Evolutionary conservation across 2,888 invertebrate genomes (phyloP), one percentile per base, ranked within the genome.

Genomic region (Chrysodeixis includens): DNA sequence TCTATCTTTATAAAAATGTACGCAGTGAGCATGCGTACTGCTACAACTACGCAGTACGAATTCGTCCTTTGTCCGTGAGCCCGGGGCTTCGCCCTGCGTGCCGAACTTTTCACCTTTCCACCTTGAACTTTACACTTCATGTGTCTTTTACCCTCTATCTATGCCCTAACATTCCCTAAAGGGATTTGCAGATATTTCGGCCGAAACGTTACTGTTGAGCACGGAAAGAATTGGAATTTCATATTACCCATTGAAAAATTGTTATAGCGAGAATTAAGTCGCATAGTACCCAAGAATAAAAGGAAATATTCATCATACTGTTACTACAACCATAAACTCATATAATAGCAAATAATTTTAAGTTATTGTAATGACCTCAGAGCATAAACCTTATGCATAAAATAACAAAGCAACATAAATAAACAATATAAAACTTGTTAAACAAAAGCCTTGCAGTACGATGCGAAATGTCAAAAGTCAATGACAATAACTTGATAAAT

Each of bases 81-180:
- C 2, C 35, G 35, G 35, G n/a, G 40, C 40, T 40, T 40, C 40
- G 40, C 40, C 40, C 40, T 40, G 7, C n/a, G 40, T 40, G 3
- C 40, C n/a, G 40, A 40, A 40, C 40, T n/a, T n/a, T 40, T 40
- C 40, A 40, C 40, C 40, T 40, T 40, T 40, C 40, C 40, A 40
- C 40, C 40, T 40, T 40, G 40, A 40, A 40, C 40, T 40, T 40
- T 40, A 40, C 40, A 40, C 40, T 40, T 40, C 12, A n/a, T 40
- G n/a, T n/a, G 40, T n/a, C 40, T n/a, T 40, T 40, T 40, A 40
- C 40, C n/a, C n/a, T 40, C n/a, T n/a, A 40, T 40, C 14, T 40
- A n/a, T 40, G n/a, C 40, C n/a, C 14, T n/a, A 40, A n/a, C 40
- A 7, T 40, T n/a, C n/a, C n/a, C n/a, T 40, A 40, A 40, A 40